phyloP scores from a whole-genome alignment of 2,888 invertebrate genomes.

The Lasioglossum oenotherae region DNA sequence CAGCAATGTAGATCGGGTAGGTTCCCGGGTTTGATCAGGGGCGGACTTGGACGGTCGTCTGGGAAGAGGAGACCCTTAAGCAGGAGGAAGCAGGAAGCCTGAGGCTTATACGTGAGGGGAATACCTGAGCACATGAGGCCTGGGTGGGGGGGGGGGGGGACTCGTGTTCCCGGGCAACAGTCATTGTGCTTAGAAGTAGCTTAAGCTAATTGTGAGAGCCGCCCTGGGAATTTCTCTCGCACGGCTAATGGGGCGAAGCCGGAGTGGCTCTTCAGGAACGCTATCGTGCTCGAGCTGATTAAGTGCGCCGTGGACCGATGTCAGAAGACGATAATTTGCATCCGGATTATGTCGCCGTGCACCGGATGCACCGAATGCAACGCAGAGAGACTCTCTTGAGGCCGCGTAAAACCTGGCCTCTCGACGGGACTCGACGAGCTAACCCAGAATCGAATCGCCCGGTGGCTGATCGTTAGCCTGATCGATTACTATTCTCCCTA shows the following conservation, averaged over 20 bases:
- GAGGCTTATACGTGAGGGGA: constrained; percentile 58
- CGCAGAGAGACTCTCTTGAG: not conserved
- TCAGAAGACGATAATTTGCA: constrained; percentile 55
- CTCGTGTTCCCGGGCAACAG: constrained; percentile 32
- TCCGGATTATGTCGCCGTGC: constrained; percentile 36
- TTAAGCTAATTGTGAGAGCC: constrained; percentile 65
- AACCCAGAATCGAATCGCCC: not conserved
- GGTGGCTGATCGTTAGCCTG: not conserved
- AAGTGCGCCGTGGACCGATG: constrained; percentile 54
- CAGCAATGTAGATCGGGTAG: not conserved
- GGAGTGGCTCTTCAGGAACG: constrained; percentile 47
- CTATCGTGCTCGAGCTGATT: constrained; percentile 52
- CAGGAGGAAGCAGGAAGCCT: not conserved
- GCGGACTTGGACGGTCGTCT: not conserved
- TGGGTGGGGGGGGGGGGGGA: not conserved
- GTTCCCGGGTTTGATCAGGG: not conserved
- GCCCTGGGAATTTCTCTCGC: constrained; percentile 60
- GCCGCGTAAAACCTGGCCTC: constrained; percentile 16
- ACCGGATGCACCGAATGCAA: constrained; percentile 4
- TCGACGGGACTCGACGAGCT: not conserved
- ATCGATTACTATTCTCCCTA: not conserved
- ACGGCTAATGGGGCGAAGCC: constrained; percentile 43
- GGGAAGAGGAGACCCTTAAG: not conserved
- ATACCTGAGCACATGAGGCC: constrained; percentile 25
- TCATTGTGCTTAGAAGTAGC: constrained; percentile 64